A percentile compares a stretch with the other conserved stretches of the same genome.
phyloP scores from a whole-genome alignment of 1,140 invertebrate genomes.

The Drosophila parvula region DNA sequence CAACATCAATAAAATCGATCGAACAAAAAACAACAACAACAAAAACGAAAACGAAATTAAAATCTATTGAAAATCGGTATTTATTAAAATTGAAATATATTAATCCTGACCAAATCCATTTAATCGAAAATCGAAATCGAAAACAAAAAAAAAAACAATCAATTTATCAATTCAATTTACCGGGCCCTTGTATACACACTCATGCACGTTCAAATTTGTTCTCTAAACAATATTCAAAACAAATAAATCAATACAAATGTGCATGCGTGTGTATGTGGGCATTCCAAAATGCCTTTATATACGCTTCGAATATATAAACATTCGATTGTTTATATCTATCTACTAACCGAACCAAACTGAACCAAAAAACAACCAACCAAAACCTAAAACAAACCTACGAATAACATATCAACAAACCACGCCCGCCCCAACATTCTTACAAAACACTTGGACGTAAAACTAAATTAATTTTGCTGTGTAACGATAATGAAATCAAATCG shows the following conservation, averaged over 20 bases:
- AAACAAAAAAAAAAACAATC: conserved; percentile 30
- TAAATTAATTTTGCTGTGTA: conserved; percentile 57
- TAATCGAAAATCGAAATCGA: conserved; percentile 25
- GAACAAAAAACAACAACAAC: conserved; percentile 50
- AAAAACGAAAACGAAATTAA: conserved; percentile 47
- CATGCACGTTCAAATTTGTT: conserved; percentile 46
- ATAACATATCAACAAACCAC: conserved; percentile 47
- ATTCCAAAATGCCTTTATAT: conserved; percentile 37
- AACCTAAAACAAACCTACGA: conserved; percentile 47
- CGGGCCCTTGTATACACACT: conserved; percentile 28
- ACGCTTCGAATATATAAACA: conserved; percentile 40
- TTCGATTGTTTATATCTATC: conserved; percentile 56
- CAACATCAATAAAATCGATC: conserved; percentile 57
- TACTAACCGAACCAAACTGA: conserved; percentile 59
- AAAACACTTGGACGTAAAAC: conserved; percentile 52
- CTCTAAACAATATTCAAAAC: neutral
- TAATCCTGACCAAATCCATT: conserved; percentile 30
- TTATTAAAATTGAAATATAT: conserved; percentile 36
- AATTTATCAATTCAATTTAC: conserved; percentile 36
- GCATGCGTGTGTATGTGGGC: conserved; percentile 58
- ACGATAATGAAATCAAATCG: conserved; percentile 49
- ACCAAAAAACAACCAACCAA: conserved; percentile 44
- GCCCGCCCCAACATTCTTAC: conserved; percentile 44
- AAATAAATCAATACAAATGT: conserved; percentile 18
- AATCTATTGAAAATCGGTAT: conserved; percentile 53